These are phyloP conservation scores for Agelastica alni DNA, from an alignment of 2,888 invertebrate genomes.

Conservation along the genomic window DNA sequence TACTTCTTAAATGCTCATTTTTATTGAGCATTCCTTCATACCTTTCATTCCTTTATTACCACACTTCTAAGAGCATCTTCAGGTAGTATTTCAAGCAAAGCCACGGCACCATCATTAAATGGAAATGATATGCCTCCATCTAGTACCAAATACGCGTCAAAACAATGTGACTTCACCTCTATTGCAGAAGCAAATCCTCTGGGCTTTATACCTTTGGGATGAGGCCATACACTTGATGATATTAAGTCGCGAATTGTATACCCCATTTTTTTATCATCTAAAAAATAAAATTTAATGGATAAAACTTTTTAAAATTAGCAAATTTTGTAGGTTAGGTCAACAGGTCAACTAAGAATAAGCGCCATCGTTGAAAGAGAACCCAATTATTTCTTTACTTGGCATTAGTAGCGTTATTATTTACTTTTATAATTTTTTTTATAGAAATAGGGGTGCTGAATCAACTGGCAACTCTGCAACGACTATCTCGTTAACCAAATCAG, in stretches of 20 bases:
- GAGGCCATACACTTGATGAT: conserved; percentile 82
- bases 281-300: no score
- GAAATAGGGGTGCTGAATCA: no score
- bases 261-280: conserved; percentile 78
- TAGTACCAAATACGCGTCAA: conserved; percentile 87
- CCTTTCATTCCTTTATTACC: conserved; percentile 45
- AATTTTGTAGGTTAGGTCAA: no score
- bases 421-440: no score
- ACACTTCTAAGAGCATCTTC: conserved; percentile 89
- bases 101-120: conserved; percentile 93
- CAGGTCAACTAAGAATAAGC: no score
- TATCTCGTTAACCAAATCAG: no score
- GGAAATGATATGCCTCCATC: conserved; percentile 93
- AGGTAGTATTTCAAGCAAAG: conserved; percentile 78
- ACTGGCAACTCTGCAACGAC: no score
- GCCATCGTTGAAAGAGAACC: no score
- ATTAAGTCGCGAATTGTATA: conserved; percentile 95
- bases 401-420: no score
- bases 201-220: conserved; percentile 74
- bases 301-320: no score
- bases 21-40: background rate
- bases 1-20: background rate
- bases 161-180: conserved; percentile 84
- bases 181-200: conserved; percentile 78
- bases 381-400: no score